Evolutionary conservation across 2,888 invertebrate species (phyloP), one percentile per base, ranked within the genome.

Genomic region (Autographa gamma): DNA sequence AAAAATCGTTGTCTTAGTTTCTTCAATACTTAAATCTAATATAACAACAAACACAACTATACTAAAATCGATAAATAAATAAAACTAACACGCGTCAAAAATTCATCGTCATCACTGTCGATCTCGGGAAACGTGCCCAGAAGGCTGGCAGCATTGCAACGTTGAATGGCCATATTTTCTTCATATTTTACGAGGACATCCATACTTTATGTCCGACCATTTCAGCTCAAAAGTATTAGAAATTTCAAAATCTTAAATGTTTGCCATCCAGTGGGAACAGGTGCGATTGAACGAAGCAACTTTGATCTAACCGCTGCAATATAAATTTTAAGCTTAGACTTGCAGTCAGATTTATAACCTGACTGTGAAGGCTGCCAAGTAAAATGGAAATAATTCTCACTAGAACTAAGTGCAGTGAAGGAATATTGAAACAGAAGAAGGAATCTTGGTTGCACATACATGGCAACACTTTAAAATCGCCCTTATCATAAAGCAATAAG

Each of bases 311-410:
- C 54, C 25, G 4, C 54, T 56, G 54, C 54, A 56, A 25, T 56
- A 56, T 25, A 56, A 19, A 56, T 56, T 56, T 56, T 25, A 19
- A 56, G 54, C 54, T 19, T 19, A 56, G 54, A 56, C 19, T n/a
- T 19, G 54, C 25, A 48, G 48, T 48, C 48, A n/a, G 48, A 56
- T 56, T 56, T 56, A 56, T 56, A 4, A 19, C 13, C 19, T 19
- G 13, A 19, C 54, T 19, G 19, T 54, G 54, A 19, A 56, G 54
- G 11, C 9, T 38, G 38, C 54, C 25, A 13, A 25, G 54, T 25
- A n/a, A 48, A 48, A 6, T 48, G 48, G n/a, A n/a, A 48, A 48
- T 43, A 43, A 14, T 43, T 48, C 48, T 48, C n/a, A n/a, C 48
- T 7, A 48, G 48, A 48, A n/a, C 48, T 48, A 48, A 48, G n/a